Evolutionary conservation across 2,113 vertebrate species (phyloP), one percentile per base, ranked within the genome.

Genomic region (Halichoeres trimaculatus): DNA sequence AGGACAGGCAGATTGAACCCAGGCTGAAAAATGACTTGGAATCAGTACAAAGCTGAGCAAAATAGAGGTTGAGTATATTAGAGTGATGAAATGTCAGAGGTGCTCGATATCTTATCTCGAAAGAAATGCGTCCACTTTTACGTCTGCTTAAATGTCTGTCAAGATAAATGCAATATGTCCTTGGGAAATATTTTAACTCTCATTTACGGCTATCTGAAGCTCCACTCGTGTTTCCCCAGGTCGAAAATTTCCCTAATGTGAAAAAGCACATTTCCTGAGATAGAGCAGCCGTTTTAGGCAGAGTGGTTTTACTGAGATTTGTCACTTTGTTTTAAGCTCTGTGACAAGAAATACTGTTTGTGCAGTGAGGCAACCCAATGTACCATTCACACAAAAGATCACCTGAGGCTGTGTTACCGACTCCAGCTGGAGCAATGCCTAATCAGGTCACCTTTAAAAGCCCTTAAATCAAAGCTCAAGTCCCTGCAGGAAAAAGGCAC

Each of bases 401-500:
- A 63, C 55, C 45, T 8, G 52, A 58, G 50, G 76, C 61, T 69
- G 20, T 60, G 82, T 79, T 65, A 69, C 38, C 24, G 12, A 20
- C 62, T 69, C 61, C 71, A 54, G 66, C 78, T 73, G 80, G 80
- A 83, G 73, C 53, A 35, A 72, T 20, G 62, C 72, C 75, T 73
- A 69, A 85, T 87, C 73, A 85, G 79, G 84, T 84, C 80, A 85
- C 82, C 85, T 87, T 88, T 80, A 80, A 85, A 87, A 75, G 62
- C 66, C 43, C 66, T 56, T 70, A 84, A 88, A 85, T 74, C 75
- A 88, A 70, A 76, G 75, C 54, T 68, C 38, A 24, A 75, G 10
- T 54, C 53, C 4, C 20, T 13, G 56, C 43, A 38, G 78, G 74
- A 76, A 68, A 68, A 68, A 68, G 72, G 9, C 36, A 23, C 60